These are phyloP conservation scores for Macrobrachium nipponense DNA, from an alignment of 1,140 invertebrate species.

Conservation along the genomic window DNA sequence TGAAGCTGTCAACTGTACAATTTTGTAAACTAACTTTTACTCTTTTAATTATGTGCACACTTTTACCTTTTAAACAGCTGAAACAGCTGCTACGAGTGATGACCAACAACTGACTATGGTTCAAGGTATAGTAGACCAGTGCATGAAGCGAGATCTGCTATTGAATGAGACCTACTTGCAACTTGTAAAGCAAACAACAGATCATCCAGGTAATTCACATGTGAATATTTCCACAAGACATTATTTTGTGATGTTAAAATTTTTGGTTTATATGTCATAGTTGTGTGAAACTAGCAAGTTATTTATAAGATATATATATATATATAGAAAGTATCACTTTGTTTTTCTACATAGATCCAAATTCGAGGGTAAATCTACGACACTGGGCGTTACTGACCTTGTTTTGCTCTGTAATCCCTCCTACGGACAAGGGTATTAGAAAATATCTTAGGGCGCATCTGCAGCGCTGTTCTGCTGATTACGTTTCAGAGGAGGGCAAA, in stretches of 20 bases:
- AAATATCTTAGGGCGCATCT: conserved; percentile 93
- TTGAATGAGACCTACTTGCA: conserved; percentile 93
- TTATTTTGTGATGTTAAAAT: neutral
- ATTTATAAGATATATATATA: neutral
- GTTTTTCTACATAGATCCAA: conserved; percentile 79
- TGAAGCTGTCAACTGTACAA: too few relatives aligned
- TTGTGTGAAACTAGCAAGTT: too few relatives aligned
- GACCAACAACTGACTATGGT: conserved; percentile 90
- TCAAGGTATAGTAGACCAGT: conserved; percentile 89
- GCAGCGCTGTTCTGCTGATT: conserved; percentile 87
- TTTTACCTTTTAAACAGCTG: conserved; percentile 24
- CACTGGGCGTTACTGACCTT: conserved; percentile 94
- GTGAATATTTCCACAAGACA: neutral
- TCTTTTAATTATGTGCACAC: neutral
- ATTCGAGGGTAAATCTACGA: conserved; percentile 85
- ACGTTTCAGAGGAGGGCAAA: conserved; percentile 92
- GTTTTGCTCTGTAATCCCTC: conserved; percentile 87
- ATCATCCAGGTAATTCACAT: conserved; percentile 72
- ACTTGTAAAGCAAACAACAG: conserved; percentile 93
- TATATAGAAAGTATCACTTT: neutral
- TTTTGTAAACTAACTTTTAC: conserved; percentile 16
- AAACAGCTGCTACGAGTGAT: conserved; percentile 70
- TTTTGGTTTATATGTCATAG: neutral
- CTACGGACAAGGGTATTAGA: conserved; percentile 83
- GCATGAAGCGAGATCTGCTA: conserved; percentile 88